Conservation (phyloP, 2,888 invertebrate species). For the Lapara coniferarum region DNA sequence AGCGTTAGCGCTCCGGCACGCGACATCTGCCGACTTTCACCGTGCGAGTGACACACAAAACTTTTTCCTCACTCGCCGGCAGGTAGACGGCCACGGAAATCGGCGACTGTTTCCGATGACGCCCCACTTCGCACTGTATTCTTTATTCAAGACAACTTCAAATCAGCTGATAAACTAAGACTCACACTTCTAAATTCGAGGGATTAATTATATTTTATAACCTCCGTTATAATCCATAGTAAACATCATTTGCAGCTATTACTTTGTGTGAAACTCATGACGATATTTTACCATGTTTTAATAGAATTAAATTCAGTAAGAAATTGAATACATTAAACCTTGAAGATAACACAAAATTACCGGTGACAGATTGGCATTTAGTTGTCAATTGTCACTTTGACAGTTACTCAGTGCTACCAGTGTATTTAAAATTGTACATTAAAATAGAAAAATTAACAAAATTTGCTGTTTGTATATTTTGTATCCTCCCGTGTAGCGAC, state of each 20-base stretch:
- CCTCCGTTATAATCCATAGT: too few species aligned
- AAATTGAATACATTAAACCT: slow-evolving; percentile 1
- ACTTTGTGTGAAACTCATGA: not conserved
- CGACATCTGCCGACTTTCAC: slow-evolving; percentile 66
- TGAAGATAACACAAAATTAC: not conserved
- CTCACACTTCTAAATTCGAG: too few species aligned
- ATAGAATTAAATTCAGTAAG: not conserved
- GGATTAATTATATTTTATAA: too few species aligned
- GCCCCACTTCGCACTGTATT: slow-evolving; percentile 9
- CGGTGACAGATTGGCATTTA: too few species aligned
- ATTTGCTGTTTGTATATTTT: too few species aligned
- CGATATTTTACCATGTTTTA: not conserved
- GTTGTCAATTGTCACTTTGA: not conserved
- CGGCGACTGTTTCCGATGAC: slow-evolving; percentile 12
- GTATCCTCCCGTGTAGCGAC: too few species aligned
- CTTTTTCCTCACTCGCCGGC: slow-evolving; percentile 21
- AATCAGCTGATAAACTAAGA: too few species aligned
- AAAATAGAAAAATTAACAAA: too few species aligned
- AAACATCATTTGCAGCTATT: too few species aligned
- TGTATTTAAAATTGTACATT: too few species aligned
- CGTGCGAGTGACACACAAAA: slow-evolving; percentile 31
- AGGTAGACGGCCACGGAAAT: not conserved
- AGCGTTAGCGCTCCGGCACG: slow-evolving; percentile 50
- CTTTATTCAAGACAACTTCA: too few species aligned
- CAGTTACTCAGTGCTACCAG: not conserved